Base-by-base conservation (phyloP, 2,888 invertebrate species). In the Ennomos fuscantarius region DNA sequence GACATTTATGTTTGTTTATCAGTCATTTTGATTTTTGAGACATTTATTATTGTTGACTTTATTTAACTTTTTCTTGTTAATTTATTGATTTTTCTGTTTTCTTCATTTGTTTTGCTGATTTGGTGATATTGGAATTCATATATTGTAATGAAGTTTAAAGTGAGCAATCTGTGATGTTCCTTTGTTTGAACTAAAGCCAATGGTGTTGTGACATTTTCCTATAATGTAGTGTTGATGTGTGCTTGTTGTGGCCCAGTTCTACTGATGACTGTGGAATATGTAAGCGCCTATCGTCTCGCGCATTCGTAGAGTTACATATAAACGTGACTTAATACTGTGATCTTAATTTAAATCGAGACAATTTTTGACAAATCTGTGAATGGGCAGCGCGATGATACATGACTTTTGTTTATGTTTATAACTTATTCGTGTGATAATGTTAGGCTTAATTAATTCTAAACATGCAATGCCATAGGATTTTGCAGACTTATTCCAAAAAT, bases 311-410 rank as follows among this genome's bases (percentile, higher is more conserved):
- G 83, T 88, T 85, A 83, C 82, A 87, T 87, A 85, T 55, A 79
- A 86, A 82, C 74, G 91, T 92, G 89, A 92, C 90, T 90, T 91
- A 89, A 87, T 86, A 87, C 92, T 92, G 92, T 92, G 92, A 92
- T 92, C 89, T 88, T 92, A 92, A 89, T 92, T 92, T 92, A 91
- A 90, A 79, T 40, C 80, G 82, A 87, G 82, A 82, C 82, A 88
- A 85, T 86, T 89, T 87, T 89, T 86, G 84, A 89, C 81, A 82
- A 86, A 84, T 87, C 89, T 89, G 79, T 85, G 87, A 82, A 85
- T 83, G 83, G 63, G 71, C 73, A 54, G 83, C 78, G 84, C 60
- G 88, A 89, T 81, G 87, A 86, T 88, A 79, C 70, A 76, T 77
- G 65, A 79, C 74, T 81, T 77, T 49, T 56, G 75, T 83, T 84